Percentiles rank a stretch among this genome's conserved stretches.
phyloP scores from a whole-genome alignment of 2,888 invertebrate species.

The Meliscaeva auricollis region DNA sequence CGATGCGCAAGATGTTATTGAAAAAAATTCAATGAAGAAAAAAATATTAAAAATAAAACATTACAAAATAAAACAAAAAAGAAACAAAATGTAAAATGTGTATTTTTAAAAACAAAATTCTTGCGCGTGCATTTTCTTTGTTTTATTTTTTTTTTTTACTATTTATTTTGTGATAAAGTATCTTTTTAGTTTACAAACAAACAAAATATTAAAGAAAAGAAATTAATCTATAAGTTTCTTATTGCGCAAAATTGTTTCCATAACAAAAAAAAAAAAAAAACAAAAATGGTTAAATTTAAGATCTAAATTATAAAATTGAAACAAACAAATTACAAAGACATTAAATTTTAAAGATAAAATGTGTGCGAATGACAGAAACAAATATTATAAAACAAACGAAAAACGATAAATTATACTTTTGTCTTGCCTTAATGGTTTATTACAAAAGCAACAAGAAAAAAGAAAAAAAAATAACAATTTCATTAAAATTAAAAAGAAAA shows the following conservation, averaged over 20 bases:
- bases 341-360: conserved; percentile 48
- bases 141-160: conserved; percentile 28
- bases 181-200: conserved; percentile 57
- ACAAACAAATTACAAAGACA: conserved; percentile 66
- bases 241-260: conserved; percentile 47
- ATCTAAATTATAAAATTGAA: conserved; percentile 39
- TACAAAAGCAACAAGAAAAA: conserved; percentile 30
- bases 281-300: conserved; percentile 50
- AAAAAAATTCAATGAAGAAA: conserved; percentile 23
- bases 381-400: conserved; percentile 35
- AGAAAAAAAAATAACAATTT: conserved; percentile 22
- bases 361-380: conserved; percentile 70
- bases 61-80: conserved; percentile 30
- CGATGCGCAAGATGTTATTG: conserved; percentile 65
- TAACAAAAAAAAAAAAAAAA: neutral
- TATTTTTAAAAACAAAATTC: conserved; percentile 52
- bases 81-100: conserved; percentile 25
- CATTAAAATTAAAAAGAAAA: conserved; percentile 16
- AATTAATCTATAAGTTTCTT: conserved; percentile 16
- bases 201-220: conserved; percentile 15
- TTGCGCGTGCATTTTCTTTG: conserved; percentile 14
- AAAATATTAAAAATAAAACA: neutral
- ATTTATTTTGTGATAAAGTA: conserved; percentile 67
- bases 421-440: conserved; percentile 41
- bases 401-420: conserved; percentile 53